Evolutionary conservation across 2,797 vertebrate genomes (phyloP), one percentile per base, ranked within the genome.

Genomic region (Margarornis squamiger): DNA sequence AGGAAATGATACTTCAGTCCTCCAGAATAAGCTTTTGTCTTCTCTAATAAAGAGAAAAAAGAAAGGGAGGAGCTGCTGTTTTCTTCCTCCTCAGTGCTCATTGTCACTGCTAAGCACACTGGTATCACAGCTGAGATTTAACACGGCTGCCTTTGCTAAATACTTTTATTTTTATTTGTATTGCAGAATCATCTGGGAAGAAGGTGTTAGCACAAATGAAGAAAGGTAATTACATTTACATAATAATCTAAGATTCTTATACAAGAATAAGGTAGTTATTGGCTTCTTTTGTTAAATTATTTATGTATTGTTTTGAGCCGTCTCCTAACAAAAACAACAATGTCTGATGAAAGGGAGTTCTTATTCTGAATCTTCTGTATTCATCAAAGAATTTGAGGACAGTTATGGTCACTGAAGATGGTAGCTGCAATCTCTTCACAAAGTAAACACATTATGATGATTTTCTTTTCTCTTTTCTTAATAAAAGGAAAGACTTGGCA

Each of bases 171-270:
- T 61, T 86, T 86, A 5, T 92, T 96, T 96, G 6, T 70, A 30
- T 97, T 97, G 11, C 82, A 98, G 98, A 76, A 88, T 63, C 91
- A 27, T 29, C 36, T 73, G 48, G 7, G 63, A 97, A 63, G 77
- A 43, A 7, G 54, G 32, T 4, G 8, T 61, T 38, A 51, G 10
- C 32, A 71, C 77, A 65, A 80, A 54, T 67, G 14, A 58, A 57
- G 49, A 78, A 93, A 93, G 98, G 98, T 98, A 86, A 97, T 67
- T 63, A 58, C 21, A 9, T 80, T 88, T 88, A 51, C 9, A 7
- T 57, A 10, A 2, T 61, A 36, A 75, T 39, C 36, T 78, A 39
- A 75, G 23, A 19, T 24, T 66, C 7, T 43, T 61, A 20, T n/a
- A 29, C 14, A 24, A 8, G 1, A 8, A 26, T 57, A 74, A 68